Base-by-base conservation (phyloP, 2,797 vertebrate genomes). In the Oophaga sylvatica region DNA sequence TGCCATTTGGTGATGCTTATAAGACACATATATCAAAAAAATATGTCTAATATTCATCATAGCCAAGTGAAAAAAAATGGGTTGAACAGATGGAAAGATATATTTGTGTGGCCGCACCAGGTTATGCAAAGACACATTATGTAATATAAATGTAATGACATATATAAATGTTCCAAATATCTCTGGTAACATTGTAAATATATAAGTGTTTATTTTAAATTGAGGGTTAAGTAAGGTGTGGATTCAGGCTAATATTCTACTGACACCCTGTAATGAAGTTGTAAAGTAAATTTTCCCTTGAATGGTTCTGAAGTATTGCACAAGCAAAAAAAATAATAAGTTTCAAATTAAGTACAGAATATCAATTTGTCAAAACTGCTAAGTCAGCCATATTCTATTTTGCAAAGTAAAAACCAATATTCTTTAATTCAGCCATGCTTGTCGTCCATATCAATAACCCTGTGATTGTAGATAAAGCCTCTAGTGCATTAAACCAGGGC, bases 321-420 rank as follows among this genome's bases (percentile, higher is more conserved):
- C 77, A 84, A 88, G 87, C 82, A 88, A 83, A 88, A 88, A 53
- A 88, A 73, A 84, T 80, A 88, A 80, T 88, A 84, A 6, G 87
- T 88, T 88, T 84, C 87, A 88, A 73, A 84, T 84, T 88, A 88
- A 88, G 77, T 80, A 80, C 82, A 88, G 82, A 88, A 88, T 88
- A 88, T 84, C 87, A 88, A 88, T 88, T 88, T 88, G 65, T 57
- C 77, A 75, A 84, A 80, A 31, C 65, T 81, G 82, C 87, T 84
- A 83, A 88, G 59, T 84, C 67, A 80, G 82, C 56, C 77, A 80
- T 80, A 71, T 88, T 75, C 82, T 84, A 70, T 80, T 80, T 88
- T 71, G 65, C 56, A 79, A 84, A 80, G 82, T 62, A 88, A 84
- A 85, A 88, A 80, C 67, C 81, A 84, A 88, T 88, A 88, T 88